Conservation (phyloP, 1,140 invertebrate genomes). For the Cecropterus lyciades region DNA sequence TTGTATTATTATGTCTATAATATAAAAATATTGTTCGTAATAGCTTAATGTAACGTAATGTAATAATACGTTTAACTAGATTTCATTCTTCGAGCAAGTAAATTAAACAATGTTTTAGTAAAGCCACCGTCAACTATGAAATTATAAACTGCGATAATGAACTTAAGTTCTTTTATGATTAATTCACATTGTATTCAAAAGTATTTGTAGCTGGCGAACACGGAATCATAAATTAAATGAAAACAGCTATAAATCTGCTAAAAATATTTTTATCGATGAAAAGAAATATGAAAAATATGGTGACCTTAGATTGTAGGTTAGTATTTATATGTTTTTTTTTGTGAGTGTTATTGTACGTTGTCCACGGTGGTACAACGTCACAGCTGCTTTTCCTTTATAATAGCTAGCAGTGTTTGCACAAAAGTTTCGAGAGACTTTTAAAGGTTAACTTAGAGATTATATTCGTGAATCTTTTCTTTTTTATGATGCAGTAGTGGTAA, state of each 20-base stretch:
- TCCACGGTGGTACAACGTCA: too few species aligned
- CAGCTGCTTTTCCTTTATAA: too few species aligned
- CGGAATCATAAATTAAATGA: constrained; percentile 24
- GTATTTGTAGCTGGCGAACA: not conserved
- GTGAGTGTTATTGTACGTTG: too few species aligned
- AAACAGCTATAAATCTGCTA: constrained; percentile 10
- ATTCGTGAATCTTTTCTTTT: too few species aligned
- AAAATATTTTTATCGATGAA: constrained; percentile 1
- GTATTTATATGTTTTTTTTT: not conserved
- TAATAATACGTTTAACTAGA: not conserved
- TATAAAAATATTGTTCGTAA: too few species aligned
- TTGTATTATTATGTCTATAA: too few species aligned
- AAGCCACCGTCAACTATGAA: not conserved
- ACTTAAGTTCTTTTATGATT: constrained; percentile 21
- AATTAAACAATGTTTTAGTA: not conserved
- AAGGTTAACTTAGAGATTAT: too few species aligned
- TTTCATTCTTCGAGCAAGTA: not conserved
- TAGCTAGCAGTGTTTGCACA: too few species aligned
- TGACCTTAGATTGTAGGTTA: constrained; percentile 7
- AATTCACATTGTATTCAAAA: constrained; percentile 21
- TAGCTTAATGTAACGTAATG: too few species aligned
- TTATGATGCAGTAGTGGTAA: too few species aligned
- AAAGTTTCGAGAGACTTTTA: too few species aligned
- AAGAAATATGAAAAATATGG: not conserved
- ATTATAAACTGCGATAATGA: constrained; percentile 11